Conservation (phyloP, 92 coral and sea anemone species). For the Blastomussa wellsi region DNA sequence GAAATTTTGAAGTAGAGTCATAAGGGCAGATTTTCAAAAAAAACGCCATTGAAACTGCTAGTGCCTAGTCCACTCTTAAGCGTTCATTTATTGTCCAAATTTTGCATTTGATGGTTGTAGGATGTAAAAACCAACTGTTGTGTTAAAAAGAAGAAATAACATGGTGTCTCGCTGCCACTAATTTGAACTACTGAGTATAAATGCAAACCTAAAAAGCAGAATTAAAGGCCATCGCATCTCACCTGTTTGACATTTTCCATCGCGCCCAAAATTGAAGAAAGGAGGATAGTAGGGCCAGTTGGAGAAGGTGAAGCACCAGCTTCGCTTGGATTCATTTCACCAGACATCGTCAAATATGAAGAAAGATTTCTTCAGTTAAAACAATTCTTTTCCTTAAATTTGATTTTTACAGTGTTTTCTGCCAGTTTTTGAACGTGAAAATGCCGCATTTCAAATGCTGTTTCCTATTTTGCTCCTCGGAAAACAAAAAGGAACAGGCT, state of each 20-base stretch:
- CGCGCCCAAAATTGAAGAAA: conserved; percentile 40
- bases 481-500: conserved; percentile 14
- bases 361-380: not conserved
- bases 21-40: no score
- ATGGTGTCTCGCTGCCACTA: not conserved
- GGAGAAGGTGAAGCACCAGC: not conserved
- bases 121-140: no score
- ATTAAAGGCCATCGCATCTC: not conserved
- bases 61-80: no score
- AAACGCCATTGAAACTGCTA: no score
- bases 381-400: not conserved
- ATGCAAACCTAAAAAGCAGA: not conserved
- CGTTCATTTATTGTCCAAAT: no score
- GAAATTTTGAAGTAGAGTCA: no score
- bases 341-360: conserved; percentile 1
- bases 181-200: not conserved
- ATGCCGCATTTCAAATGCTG: conserved; percentile 3
- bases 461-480: not conserved
- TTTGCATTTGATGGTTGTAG: no score
- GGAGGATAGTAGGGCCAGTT: conserved; percentile 37
- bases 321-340: not conserved
- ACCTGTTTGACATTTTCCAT: conserved; percentile 50
- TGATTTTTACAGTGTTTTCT: conserved; percentile 19
- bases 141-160: no score
- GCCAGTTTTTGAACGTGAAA: not conserved